Evolutionary conservation across 2,888 invertebrate genomes (phyloP), one percentile per base, ranked within the genome.

Genomic region (Brenthis ino): DNA sequence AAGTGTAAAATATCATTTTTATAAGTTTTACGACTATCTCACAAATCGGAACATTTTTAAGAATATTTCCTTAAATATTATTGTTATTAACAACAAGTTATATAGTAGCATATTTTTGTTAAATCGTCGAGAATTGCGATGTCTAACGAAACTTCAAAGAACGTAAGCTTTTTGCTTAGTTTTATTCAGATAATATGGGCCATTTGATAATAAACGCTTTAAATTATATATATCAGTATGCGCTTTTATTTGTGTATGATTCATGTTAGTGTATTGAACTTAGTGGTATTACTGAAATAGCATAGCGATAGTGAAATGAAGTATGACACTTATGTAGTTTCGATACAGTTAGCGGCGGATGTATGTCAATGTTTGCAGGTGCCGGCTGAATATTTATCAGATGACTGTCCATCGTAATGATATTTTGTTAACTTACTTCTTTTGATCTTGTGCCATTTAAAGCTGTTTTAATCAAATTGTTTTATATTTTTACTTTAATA

Each of bases 121-220:
- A n/a, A 54, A 50, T 37, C 20, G 48, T 33, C 11, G 43, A 57
- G 57, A 54, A 43, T 24, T 68, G 87, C 82, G 79, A 94, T 94
- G 94, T 94, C 94, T 33, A 94, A 89, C 82, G 95, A 95, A 82
- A 93, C 94, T 47, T 85, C 93, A 66, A 91, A 94, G 89, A 94
- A 94, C 77, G 95, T 94, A 91, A 94, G 94, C 48, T 89, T 76
- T 71, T 65, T 65, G n/a, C 55, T 57, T 55, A 60, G 47, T 48
- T 28, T 55, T 66, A 66, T 54, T 13, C 28, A 24, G 13, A 54
- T 57, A 28, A 28, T 28, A 48, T 47, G 28, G 43, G 11, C 13
- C 16, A 37, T 57, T 24, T 65, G 8, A 43, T 43, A 43, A 11
- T 11, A 11, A 43, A 43, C 11, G 11, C 11, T 43, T 43, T 43